Percentiles rank a stretch among this genome's conserved stretches.
phyloP scores from a whole-genome alignment of 2,113 vertebrate species.

The Deroptyus accipitrinus region DNA sequence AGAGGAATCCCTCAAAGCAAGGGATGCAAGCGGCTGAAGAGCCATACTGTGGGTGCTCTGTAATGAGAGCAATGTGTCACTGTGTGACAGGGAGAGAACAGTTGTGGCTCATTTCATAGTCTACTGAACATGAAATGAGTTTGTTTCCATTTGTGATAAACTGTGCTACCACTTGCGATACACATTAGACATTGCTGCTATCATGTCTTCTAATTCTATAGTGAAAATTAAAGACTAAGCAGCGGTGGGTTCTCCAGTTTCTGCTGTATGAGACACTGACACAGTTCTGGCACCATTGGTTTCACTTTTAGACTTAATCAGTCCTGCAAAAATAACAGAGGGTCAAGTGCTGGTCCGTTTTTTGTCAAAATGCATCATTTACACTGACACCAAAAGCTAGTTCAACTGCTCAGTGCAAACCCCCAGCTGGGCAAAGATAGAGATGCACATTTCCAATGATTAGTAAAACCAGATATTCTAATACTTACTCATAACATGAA shows the following conservation, averaged over 20 bases:
- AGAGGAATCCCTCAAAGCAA: background rate
- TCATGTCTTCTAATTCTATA: background rate
- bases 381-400: background rate
- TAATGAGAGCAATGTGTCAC: background rate
- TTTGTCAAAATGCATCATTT: background rate
- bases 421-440: background rate
- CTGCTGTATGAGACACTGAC: background rate
- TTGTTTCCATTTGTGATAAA: conserved; percentile 37
- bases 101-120: conserved; percentile 26
- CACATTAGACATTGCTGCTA: background rate
- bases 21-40: background rate
- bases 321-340: background rate
- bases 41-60: background rate
- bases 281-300: background rate
- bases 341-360: background rate
- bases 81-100: background rate
- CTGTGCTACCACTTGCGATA: background rate
- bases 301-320: background rate
- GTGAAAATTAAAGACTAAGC: conserved; percentile 25
- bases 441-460: background rate
- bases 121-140: conserved; percentile 45
- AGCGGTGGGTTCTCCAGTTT: background rate
- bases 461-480: background rate
- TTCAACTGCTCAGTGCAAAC: background rate
- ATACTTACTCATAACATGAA: background rate